Evolutionary conservation across 2,113 vertebrate species (phyloP).

Genomic region (Lathamus discolor): DNA sequence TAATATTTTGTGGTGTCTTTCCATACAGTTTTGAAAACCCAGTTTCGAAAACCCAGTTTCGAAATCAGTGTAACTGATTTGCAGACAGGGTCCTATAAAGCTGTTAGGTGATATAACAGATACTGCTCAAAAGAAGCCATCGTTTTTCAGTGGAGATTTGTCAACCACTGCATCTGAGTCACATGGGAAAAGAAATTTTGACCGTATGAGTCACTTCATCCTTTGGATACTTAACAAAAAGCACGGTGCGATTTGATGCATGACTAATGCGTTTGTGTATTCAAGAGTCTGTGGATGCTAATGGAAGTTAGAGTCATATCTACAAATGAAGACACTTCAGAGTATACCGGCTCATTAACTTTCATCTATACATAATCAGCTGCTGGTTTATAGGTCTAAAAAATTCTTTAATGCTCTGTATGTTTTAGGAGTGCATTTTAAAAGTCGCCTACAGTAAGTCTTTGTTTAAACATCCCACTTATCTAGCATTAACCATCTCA

Average conservation of each 20-base stretch:
- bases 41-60: neutral
- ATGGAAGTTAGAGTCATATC: conserved; percentile 6
- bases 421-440: neutral
- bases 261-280: conserved; percentile 55
- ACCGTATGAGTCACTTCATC: neutral
- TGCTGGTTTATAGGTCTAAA: conserved; percentile 7
- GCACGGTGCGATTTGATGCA: neutral
- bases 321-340: conserved; percentile 19
- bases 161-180: conserved; percentile 27
- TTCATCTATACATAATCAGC: conserved; percentile 11
- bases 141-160: neutral
- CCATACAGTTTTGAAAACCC: neutral
- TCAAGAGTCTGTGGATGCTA: conserved; percentile 39
- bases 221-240: conserved; percentile 19
- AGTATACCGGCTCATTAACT: neutral
- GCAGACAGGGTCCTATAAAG: neutral
- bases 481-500: neutral
- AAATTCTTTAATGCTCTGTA: neutral
- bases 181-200: conserved; percentile 37
- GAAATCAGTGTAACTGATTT: neutral
- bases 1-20: neutral
- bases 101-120: neutral
- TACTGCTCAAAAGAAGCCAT: neutral
- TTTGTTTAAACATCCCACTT: conserved; percentile 37
- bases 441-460: neutral